Evolutionary conservation across 2,797 vertebrate species (phyloP), one percentile per base, ranked within the genome.

Genomic region (Pseudomugil tenellus): DNA sequence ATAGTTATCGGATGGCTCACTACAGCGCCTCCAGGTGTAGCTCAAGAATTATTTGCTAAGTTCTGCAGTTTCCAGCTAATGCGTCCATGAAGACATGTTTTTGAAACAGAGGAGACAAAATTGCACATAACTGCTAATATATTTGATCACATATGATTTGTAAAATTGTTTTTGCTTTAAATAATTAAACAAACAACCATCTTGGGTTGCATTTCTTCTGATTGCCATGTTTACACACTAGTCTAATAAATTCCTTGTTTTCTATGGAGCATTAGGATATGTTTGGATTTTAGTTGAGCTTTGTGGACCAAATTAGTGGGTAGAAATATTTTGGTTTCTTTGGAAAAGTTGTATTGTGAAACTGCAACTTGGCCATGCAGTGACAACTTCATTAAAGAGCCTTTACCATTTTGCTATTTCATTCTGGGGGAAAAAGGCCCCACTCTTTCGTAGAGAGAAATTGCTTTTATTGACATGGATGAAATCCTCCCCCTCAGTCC

Each of bases 401-500:
- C 58, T 63, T 67, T 69, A 59, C 56, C 49, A 67, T 79, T 79
- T 76, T 57, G 57, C 54, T 11, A 49, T 73, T 84, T 65, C n/a
- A 58, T 69, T 74, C 34, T 53, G 63, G 70, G 54, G 72, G 83
- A 80, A 64, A 70, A 37, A 74, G 37, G 62, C 59, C 67, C 70
- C 61, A 59, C 46, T 76, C 80, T 84, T 55, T 21, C 57, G 48
- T 21, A 58, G 62, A 46, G 31, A 69, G 25, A 70, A 21, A 77
- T 65, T 62, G 63, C 72, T 72, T 81, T 78, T 77, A 84, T 82
- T 81, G 83, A 79, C 65, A 59, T 43, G 10, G 52, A 69, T 77
- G 62, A 55, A 77, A 76, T 80, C 68, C 70, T 76, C 65, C 52
- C 58, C 14, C 16, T 76, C 23, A 70, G 11, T 66, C 63, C 56